phyloP scores from a whole-genome alignment of 1,140 invertebrate species.

The Temnothorax nylanderi region DNA sequence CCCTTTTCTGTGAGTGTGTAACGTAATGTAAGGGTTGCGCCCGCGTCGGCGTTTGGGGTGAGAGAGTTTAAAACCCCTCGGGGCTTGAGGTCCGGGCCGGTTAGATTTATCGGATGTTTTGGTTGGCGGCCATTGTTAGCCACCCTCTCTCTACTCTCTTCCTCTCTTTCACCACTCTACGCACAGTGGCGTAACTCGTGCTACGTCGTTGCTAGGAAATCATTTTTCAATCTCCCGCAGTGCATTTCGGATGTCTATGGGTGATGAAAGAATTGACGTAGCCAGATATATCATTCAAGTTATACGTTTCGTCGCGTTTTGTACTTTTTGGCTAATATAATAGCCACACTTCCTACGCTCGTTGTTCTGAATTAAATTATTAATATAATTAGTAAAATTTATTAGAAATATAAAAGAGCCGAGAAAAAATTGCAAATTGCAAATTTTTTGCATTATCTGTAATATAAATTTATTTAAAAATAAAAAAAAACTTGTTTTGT shows the following conservation, averaged over 20 bases:
- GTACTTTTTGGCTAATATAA: background rate
- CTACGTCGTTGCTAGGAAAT: conserved; percentile 58
- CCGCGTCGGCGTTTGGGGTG: conserved; percentile 80
- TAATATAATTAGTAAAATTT: background rate
- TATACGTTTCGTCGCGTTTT: background rate
- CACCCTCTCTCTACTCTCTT: conserved; percentile 75
- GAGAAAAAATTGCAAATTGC: background rate
- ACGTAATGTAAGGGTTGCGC: conserved; percentile 85
- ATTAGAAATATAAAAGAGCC: background rate
- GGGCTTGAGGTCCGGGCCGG: conserved; percentile 85
- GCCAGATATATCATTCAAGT: conserved; percentile 25
- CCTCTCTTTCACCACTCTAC: conserved; percentile 72
- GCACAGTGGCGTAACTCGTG: conserved; percentile 71
- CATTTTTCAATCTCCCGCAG: conserved; percentile 61
- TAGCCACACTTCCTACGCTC: no score
- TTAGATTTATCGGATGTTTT: conserved; percentile 87
- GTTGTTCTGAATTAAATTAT: background rate
- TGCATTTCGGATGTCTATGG: conserved; percentile 45
- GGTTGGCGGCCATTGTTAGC: conserved; percentile 86
- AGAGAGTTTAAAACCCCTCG: conserved; percentile 85
- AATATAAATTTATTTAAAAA: background rate
- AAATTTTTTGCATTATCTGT: background rate
- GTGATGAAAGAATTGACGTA: conserved; percentile 55
- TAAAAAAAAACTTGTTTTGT: background rate
- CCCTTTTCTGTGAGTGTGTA: conserved; percentile 78